Evolutionary conservation across 2,113 vertebrate genomes (phyloP), one percentile per base, ranked within the genome.

Genomic region (Epinephelus moara): DNA sequence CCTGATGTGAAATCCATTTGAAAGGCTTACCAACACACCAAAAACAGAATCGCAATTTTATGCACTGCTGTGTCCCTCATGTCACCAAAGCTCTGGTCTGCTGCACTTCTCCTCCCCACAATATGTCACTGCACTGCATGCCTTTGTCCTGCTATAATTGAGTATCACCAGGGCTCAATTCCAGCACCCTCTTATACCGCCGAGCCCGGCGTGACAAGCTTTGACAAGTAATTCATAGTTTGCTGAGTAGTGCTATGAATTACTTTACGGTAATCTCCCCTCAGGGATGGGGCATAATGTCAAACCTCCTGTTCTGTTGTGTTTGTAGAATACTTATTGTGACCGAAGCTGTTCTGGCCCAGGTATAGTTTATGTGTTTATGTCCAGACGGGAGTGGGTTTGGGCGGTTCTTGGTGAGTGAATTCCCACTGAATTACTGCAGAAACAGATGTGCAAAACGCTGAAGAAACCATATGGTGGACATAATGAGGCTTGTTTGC

Each of bases 151-250:
- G 84, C 62, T 30, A 30, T 92, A 92, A 88, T 81, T 86, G 78
- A 77, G 80, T 77, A 82, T 84, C 71, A 85, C 72, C 55, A 21
- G 70, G 63, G 56, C 80, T 75, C 82, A 80, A 27, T 50, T 82
- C 59, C 61, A 62, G 70, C 71, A 33, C 63, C 66, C 33, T 27
- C 19, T 70, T 66, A 50, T 57, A 71, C 18, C 61, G 55, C 33
- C 5, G 33, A 82, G 47, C 18, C 79, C 68, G 52, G 60, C 49
- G 76, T 76, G 81, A 70, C 69, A 27, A 67, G 78, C 87, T 90
- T 86, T 86, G 84, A 86, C 81, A 89, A 88, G 80, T 90, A 88
- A 89, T 84, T 92, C 75, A 84, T 85, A 80, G 82, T 82, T 90
- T 88, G 78, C 86, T 72, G 78, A 89, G 73, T 70, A 76, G 72